Evolutionary conservation across 2,113 vertebrate genomes (phyloP).

Genomic region (Otus sunia): DNA sequence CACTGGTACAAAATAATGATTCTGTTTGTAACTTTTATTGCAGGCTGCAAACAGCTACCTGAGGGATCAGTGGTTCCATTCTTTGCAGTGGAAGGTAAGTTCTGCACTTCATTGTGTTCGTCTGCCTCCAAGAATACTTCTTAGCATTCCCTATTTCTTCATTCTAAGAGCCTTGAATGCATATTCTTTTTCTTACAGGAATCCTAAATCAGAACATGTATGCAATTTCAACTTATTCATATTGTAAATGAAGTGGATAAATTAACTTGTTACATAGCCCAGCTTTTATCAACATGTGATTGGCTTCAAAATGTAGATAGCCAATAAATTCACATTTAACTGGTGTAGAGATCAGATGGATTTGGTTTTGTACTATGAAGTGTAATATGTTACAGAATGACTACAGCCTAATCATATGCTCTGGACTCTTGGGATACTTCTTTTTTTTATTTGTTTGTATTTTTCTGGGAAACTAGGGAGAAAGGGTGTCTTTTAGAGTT

Average conservation of each 20-base stretch:
- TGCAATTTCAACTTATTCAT: neutral
- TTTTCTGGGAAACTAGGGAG: neutral
- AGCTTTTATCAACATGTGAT: neutral
- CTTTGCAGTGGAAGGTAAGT: slow-evolving; percentile 98
- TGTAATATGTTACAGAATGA: neutral
- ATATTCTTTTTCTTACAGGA: neutral
- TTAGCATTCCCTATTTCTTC: neutral
- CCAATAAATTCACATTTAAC: neutral
- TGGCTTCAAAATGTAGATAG: neutral
- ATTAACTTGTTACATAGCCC: neutral
- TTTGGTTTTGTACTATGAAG: neutral
- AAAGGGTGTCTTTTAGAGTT: neutral
- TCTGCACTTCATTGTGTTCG: neutral
- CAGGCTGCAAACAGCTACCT: slow-evolving; percentile 99
- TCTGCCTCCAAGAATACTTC: neutral
- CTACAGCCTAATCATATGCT: neutral
- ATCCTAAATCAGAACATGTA: neutral
- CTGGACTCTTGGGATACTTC: neutral
- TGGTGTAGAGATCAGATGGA: neutral
- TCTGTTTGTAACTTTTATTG: slow-evolving; percentile 34
- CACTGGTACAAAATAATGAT: neutral
- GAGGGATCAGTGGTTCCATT: slow-evolving; percentile 99
- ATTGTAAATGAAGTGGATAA: neutral
- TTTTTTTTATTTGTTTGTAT: neutral
- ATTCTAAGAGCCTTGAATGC: neutral